These are phyloP conservation scores for Heterochromis multidens DNA, from an alignment of 2,113 vertebrate species.

Conservation along the genomic window DNA sequence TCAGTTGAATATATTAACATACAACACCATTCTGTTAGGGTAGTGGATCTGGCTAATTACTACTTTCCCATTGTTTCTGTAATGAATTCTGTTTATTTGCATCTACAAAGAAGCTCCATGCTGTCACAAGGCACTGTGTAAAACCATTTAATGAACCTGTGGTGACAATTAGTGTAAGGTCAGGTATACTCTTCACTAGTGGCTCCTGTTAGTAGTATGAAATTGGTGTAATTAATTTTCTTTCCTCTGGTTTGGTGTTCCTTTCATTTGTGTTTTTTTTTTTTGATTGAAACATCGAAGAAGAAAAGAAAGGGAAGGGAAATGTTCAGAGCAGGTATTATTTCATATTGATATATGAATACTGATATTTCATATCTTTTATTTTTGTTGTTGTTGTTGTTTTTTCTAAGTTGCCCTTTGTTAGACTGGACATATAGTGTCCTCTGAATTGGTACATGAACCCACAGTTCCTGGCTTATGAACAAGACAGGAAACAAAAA, in stretches of 20 bases:
- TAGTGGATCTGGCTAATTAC: conserved; percentile 47
- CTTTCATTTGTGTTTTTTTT: not conserved
- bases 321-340: not conserved
- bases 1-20: conserved; percentile 27
- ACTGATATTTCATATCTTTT: no score
- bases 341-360: not conserved
- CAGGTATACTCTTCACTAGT: conserved; percentile 20
- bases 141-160: conserved; percentile 46
- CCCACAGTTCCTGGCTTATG: not conserved
- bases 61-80: conserved; percentile 48
- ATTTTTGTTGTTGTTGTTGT: no score
- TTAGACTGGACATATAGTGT: not conserved
- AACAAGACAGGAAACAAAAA: conserved; percentile 6
- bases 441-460: not conserved
- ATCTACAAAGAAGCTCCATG: conserved; percentile 22
- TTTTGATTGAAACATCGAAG: not conserved
- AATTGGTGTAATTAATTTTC: conserved; percentile 52
- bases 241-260: not conserved
- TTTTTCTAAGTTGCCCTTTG: not conserved
- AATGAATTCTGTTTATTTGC: conserved; percentile 61
- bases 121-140: conserved; percentile 22
- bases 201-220: conserved; percentile 3
- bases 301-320: not conserved
- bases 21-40: not conserved
- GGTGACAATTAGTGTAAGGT: conserved; percentile 42